Percentiles rank a stretch among this genome's conserved stretches.
phyloP scores from a whole-genome alignment of 2,113 vertebrate species.

The Pogonocichla stellata region DNA sequence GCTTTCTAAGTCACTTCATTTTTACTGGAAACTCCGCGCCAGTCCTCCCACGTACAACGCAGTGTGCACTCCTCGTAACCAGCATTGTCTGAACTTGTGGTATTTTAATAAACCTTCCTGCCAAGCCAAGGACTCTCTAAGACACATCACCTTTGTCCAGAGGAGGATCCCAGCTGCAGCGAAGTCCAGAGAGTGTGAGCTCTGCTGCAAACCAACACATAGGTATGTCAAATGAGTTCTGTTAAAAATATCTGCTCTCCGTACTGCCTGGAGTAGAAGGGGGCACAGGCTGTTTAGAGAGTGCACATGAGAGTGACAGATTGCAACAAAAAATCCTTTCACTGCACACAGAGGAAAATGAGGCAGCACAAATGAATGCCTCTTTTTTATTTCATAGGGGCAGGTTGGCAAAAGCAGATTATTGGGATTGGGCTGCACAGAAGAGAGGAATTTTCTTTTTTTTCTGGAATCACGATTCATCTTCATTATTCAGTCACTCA shows the following conservation, averaged over 20 bases:
- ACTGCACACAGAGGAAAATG: background rate
- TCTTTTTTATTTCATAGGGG: background rate
- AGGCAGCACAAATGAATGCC: background rate
- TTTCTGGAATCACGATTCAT: background rate
- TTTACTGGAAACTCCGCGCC: slow-evolving; percentile 12
- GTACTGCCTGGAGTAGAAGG: background rate
- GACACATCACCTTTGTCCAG: slow-evolving; percentile 5
- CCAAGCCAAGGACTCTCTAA: slow-evolving; percentile 1
- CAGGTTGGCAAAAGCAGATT: background rate
- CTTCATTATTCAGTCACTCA: slow-evolving; percentile 24
- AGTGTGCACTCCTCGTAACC: background rate
- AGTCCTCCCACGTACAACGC: background rate
- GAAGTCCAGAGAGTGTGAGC: background rate
- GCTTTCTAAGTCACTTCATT: slow-evolving; percentile 26
- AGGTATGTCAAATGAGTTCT: slow-evolving; percentile 32
- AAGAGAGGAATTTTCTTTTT: background rate
- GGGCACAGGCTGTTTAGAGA: background rate
- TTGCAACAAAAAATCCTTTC: background rate
- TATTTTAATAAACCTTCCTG: background rate
- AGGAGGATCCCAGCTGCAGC: slow-evolving; percentile 14
- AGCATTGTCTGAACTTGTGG: slow-evolving; percentile 61
- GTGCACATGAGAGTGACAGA: background rate
- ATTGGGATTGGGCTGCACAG: background rate
- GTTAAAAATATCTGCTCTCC: background rate
- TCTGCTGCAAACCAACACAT: background rate